Percentiles rank a stretch among this genome's conserved stretches.
phyloP scores from a whole-genome alignment of 2,797 vertebrate species.

The Macropodus opercularis region DNA sequence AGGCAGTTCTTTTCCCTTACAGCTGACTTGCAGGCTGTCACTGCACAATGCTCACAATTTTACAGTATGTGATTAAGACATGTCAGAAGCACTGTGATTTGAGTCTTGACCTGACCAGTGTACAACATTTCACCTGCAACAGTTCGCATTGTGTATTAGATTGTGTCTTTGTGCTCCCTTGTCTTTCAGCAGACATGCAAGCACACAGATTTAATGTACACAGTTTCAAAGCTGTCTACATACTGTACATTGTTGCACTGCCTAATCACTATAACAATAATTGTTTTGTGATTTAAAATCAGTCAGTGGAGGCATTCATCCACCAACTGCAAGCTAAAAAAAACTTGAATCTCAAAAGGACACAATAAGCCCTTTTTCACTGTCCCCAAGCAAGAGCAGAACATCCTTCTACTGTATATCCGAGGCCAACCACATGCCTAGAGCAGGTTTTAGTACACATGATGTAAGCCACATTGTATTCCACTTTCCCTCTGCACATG shows the following conservation, averaged over 20 bases:
- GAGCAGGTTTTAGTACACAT: conserved; percentile 27
- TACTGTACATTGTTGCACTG: conserved; percentile 25
- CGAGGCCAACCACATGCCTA: conserved; percentile 23
- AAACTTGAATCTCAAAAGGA: conserved; percentile 36
- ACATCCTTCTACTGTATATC: conserved; percentile 31
- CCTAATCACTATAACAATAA: conserved; percentile 47
- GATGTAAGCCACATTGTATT: conserved; percentile 22
- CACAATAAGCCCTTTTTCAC: conserved; percentile 24
- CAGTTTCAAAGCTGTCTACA: too few relatives aligned
- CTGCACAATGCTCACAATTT: too few relatives aligned
- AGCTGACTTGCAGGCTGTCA: too few relatives aligned
- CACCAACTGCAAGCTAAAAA: conserved; percentile 60
- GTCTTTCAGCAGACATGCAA: too few relatives aligned
- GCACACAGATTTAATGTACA: too few relatives aligned
- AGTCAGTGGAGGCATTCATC: conserved; percentile 62
- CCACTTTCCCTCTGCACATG: conserved; percentile 8
- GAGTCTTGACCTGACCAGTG: too few relatives aligned
- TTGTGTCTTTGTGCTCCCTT: too few relatives aligned
- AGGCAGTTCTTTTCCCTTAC: too few relatives aligned
- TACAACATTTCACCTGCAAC: too few relatives aligned
- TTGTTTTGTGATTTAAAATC: conserved; percentile 51
- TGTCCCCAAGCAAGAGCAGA: conserved; percentile 42
- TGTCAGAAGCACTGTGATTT: too few relatives aligned
- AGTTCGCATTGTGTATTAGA: too few relatives aligned
- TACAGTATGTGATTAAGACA: too few relatives aligned